phyloP scores from a whole-genome alignment of 1,140 invertebrate species.

The Acarapis woodi region DNA sequence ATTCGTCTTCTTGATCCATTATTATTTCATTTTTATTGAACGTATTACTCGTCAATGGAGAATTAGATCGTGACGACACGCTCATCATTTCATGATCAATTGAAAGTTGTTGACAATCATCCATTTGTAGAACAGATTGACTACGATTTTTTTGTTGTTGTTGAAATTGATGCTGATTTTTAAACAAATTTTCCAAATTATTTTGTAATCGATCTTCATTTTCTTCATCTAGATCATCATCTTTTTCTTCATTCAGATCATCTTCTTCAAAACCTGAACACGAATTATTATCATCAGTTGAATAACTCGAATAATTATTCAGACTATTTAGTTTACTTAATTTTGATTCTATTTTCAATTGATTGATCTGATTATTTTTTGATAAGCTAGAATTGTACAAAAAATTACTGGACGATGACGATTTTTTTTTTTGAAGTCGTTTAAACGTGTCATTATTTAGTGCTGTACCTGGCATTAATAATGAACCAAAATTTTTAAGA shows the following conservation, averaged over 20 bases:
- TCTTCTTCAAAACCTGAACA: constrained; percentile 5
- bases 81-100: background rate
- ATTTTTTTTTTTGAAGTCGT: too few species aligned
- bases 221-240: constrained; percentile 12
- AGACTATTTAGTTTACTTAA: too few species aligned
- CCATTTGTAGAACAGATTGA: background rate
- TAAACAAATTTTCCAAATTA: background rate
- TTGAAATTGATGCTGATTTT: background rate
- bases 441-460: too few species aligned
- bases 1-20: too few species aligned
- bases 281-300: too few species aligned
- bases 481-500: too few species aligned
- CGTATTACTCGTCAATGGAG: background rate
- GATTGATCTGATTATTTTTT: too few species aligned
- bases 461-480: too few species aligned
- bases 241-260: constrained; percentile 10
- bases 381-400: too few species aligned
- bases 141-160: background rate
- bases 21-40: background rate
- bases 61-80: background rate
- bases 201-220: constrained; percentile 1
- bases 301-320: too few species aligned
- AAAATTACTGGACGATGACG: too few species aligned
- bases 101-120: background rate
- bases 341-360: too few species aligned